A percentile compares a stretch with the other conserved stretches of the same genome.
phyloP scores from a whole-genome alignment of 2,888 invertebrate genomes.

The Drosophila nr. fundita region DNA sequence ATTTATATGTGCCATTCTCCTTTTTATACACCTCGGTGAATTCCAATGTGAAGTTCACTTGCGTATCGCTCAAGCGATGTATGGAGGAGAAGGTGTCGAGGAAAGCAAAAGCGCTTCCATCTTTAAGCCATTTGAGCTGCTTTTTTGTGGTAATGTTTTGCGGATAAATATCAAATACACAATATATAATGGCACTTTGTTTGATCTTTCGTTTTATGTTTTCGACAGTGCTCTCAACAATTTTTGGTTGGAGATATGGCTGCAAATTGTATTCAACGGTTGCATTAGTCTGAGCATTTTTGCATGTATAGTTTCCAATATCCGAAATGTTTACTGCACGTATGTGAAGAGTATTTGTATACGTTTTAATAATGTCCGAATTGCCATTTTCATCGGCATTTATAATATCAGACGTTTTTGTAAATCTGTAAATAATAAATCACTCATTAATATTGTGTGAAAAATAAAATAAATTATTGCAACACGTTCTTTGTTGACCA shows the following conservation, averaged over 20 bases:
- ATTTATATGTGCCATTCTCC: slow-evolving; percentile 90
- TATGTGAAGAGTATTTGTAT: slow-evolving; percentile 85
- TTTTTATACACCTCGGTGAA: slow-evolving; percentile 87
- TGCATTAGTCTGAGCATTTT: slow-evolving; percentile 83
- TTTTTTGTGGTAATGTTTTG: slow-evolving; percentile 82
- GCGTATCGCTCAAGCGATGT: slow-evolving; percentile 86
- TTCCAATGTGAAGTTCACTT: slow-evolving; percentile 87
- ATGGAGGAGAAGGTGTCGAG: slow-evolving; percentile 83
- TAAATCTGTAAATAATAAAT: slow-evolving; percentile 59
- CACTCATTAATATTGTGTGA: background rate
- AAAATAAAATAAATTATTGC: background rate
- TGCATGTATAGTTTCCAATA: slow-evolving; percentile 88
- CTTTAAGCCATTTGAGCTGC: slow-evolving; percentile 86
- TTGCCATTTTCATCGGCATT: slow-evolving; percentile 40
- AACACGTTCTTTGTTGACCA: background rate
- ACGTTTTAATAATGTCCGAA: slow-evolving; percentile 56
- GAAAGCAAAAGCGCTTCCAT: slow-evolving; percentile 84
- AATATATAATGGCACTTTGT: slow-evolving; percentile 86
- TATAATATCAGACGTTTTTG: slow-evolving; percentile 37
- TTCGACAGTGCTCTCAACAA: slow-evolving; percentile 83
- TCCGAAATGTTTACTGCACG: slow-evolving; percentile 86
- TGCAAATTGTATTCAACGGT: slow-evolving; percentile 66
- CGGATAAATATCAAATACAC: slow-evolving; percentile 88
- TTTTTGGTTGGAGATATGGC: slow-evolving; percentile 84
- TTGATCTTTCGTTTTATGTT: slow-evolving; percentile 86